Evolutionary conservation across 2,797 vertebrate species (phyloP).

Genomic region (Hippopotamyrus pictus): DNA sequence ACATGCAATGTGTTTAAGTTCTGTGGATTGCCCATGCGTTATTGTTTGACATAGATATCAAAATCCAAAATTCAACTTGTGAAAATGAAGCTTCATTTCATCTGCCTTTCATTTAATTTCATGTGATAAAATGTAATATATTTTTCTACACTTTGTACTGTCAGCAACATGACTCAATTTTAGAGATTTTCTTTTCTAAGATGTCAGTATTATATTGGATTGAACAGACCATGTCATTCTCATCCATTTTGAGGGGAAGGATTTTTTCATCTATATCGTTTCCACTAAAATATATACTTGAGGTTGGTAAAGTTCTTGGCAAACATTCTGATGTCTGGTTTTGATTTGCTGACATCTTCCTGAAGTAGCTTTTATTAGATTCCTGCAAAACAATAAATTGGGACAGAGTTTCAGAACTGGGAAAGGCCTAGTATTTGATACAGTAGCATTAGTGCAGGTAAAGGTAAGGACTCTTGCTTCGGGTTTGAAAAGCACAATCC

Average conservation of each 20-base stretch:
- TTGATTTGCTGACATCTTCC: background rate
- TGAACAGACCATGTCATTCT: constrained; percentile 6
- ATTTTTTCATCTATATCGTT: background rate
- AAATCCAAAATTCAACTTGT: background rate
- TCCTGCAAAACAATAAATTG: background rate
- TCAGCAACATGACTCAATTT: background rate
- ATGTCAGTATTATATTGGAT: background rate
- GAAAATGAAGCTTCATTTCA: background rate
- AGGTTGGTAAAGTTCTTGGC: background rate
- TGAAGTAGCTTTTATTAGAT: background rate
- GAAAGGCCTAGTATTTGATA: background rate
- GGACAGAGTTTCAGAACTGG: background rate
- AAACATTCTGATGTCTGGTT: background rate
- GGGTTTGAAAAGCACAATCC: background rate
- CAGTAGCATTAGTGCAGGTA: background rate
- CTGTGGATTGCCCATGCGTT: background rate
- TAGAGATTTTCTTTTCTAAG: background rate
- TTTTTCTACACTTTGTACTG: background rate
- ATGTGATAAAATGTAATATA: background rate
- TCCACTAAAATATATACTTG: background rate
- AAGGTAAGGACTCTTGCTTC: background rate
- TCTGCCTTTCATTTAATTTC: background rate
- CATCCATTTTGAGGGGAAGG: background rate
- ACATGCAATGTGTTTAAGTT: background rate
- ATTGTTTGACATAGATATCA: background rate